Evolutionary conservation across 2,113 vertebrate genomes (phyloP).

Genomic region (Otis tarda): DNA sequence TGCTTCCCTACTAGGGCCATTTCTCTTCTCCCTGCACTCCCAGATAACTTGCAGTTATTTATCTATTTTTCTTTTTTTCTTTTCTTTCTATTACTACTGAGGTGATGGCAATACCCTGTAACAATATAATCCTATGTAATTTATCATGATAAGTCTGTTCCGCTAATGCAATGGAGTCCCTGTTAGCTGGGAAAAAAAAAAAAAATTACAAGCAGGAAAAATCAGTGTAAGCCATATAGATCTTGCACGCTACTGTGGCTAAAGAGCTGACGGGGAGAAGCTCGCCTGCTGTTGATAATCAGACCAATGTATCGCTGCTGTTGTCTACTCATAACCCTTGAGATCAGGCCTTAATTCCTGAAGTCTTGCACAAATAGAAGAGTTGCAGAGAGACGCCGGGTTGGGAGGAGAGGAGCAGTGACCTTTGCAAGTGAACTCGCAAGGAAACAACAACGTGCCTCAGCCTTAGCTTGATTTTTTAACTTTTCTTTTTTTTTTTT

Average conservation of each 20-base stretch:
- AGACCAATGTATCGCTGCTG: constrained; percentile 4
- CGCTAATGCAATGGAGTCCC: not conserved
- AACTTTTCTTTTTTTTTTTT: not conserved
- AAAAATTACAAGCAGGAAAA: not conserved
- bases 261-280: not conserved
- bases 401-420: constrained; percentile 21
- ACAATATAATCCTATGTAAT: constrained; percentile 30
- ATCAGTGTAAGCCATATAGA: not conserved
- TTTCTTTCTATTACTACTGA: constrained; percentile 19
- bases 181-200: not conserved
- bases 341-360: constrained; percentile 64
- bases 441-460: constrained; percentile 25
- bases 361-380: constrained; percentile 54
- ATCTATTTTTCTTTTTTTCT: not conserved
- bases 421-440: constrained; percentile 41
- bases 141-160: not conserved
- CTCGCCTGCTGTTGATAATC: constrained; percentile 37
- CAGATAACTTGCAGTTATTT: not conserved
- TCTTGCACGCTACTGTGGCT: not conserved
- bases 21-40: not conserved
- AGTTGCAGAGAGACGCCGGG: not conserved
- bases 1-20: not conserved
- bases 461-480: not conserved
- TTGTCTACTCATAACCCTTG: constrained; percentile 36
- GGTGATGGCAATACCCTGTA: constrained; percentile 52